Evolutionary conservation across 2,888 invertebrate genomes (phyloP).

Genomic region (Meganola albula): DNA sequence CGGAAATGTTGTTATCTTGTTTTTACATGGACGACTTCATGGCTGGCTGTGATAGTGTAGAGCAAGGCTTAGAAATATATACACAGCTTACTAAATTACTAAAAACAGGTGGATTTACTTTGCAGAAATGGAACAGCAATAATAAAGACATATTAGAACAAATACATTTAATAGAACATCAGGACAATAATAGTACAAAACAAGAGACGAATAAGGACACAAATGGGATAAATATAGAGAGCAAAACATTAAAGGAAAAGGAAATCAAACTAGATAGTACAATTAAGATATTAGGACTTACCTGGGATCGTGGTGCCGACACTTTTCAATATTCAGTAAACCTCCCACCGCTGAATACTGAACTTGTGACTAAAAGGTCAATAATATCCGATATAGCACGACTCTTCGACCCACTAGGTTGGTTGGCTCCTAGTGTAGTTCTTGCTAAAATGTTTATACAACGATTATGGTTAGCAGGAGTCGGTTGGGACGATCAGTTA

Average conservation of each 20-base stretch:
- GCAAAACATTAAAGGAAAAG: not conserved
- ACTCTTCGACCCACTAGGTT: slow-evolving; percentile 15
- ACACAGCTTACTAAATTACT: slow-evolving; percentile 5
- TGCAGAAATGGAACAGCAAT: slow-evolving; percentile 12
- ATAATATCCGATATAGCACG: slow-evolving; percentile 23
- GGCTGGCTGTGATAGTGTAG: slow-evolving; percentile 2
- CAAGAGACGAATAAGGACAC: not conserved
- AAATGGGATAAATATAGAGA: not conserved
- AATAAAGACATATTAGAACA: slow-evolving; percentile 1
- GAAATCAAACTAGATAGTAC: slow-evolving; percentile 1
- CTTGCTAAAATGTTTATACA: slow-evolving; percentile 10
- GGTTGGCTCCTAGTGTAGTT: slow-evolving; percentile 8
- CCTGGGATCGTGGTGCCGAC: slow-evolving; percentile 8
- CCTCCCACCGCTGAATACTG: slow-evolving; percentile 12
- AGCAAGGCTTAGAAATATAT: slow-evolving; percentile 3
- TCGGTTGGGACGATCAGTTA: slow-evolving; percentile 11
- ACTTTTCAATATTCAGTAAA: slow-evolving; percentile 16
- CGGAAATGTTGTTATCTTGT: not conserved
- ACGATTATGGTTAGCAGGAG: slow-evolving; percentile 9
- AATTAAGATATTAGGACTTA: slow-evolving; percentile 4
- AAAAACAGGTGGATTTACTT: slow-evolving; percentile 4
- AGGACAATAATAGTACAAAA: not conserved
- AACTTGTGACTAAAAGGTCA: slow-evolving; percentile 15
- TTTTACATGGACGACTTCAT: slow-evolving; percentile 11
- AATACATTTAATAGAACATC: slow-evolving; percentile 1